A percentile compares a stretch with the other conserved stretches of the same genome.
Evolutionary conservation across 1,140 invertebrate genomes (phyloP).

Genomic region (Ridgeia piscesae): DNA sequence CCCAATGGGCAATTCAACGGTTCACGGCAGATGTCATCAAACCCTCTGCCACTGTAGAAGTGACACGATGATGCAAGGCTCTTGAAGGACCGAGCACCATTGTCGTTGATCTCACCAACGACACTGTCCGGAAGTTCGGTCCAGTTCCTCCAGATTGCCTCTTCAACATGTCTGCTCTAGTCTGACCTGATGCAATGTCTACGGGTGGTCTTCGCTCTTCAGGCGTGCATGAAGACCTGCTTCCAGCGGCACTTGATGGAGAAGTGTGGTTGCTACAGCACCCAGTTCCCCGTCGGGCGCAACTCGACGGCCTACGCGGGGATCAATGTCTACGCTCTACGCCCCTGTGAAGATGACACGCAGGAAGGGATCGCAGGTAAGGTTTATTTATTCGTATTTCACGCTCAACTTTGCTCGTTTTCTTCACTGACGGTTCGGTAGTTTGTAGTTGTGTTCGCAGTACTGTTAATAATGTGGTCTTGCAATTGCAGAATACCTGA

Average conservation of each 20-base stretch:
- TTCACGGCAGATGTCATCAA: no score
- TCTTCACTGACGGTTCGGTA: not conserved
- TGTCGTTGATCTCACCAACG: no score
- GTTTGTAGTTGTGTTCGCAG: not conserved
- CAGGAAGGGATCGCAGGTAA: not conserved
- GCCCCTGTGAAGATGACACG: not conserved
- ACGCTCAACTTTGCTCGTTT: not conserved
- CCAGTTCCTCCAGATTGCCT: no score
- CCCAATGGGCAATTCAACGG: no score
- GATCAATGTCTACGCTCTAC: not conserved
- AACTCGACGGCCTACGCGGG: not conserved
- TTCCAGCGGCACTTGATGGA: conserved; percentile 5
- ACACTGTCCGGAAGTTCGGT: no score
- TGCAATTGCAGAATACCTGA: not conserved
- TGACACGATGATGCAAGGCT: no score
- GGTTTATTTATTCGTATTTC: not conserved
- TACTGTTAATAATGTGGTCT: not conserved
- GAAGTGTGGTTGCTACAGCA: not conserved
- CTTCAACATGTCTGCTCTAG: not conserved
- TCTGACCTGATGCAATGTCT: not conserved
- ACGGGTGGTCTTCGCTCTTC: not conserved
- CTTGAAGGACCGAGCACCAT: no score
- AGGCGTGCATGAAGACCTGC: conserved; percentile 14
- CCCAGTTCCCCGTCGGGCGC: not conserved
- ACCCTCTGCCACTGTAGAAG: no score